Conservation (phyloP, 2,888 invertebrate species). For the Ischnus inquisitorius region DNA sequence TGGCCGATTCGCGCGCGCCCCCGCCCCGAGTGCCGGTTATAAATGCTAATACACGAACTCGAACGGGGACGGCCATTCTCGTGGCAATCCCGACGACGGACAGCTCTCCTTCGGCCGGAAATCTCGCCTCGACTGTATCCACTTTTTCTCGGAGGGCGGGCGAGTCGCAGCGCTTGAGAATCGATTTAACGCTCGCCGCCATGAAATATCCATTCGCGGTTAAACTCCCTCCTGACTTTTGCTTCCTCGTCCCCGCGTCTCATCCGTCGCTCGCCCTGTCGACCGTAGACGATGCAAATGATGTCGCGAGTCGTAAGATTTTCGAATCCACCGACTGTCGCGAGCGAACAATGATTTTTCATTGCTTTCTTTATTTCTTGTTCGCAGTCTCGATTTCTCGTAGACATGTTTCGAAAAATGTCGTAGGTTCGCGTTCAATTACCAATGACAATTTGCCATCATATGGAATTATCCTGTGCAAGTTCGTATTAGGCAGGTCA, state of each 20-base stretch:
- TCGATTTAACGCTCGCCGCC: conserved; percentile 65
- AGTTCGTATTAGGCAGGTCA: neutral
- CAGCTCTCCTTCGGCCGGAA: conserved; percentile 5
- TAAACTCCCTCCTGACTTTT: conserved; percentile 20
- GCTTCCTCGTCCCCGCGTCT: conserved; percentile 18
- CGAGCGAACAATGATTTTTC: neutral
- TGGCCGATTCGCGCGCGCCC: conserved; percentile 72
- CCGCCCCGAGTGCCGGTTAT: conserved; percentile 74
- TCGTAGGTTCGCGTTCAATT: neutral
- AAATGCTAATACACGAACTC: conserved; percentile 79
- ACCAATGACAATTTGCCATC: neutral
- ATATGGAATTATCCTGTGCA: neutral
- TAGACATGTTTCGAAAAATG: neutral
- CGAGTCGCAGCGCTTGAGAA: conserved; percentile 55
- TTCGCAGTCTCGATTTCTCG: neutral
- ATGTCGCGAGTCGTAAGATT: conserved; percentile 37
- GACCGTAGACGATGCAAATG: conserved; percentile 6
- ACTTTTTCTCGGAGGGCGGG: conserved; percentile 58
- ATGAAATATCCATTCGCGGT: conserved; percentile 65
- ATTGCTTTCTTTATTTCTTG: neutral
- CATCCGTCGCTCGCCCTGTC: conserved; percentile 23
- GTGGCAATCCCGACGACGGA: conserved; percentile 42
- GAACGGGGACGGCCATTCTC: neutral
- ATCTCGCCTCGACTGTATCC: conserved; percentile 53
- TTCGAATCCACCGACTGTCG: neutral